Evolutionary conservation across 37 sponge, comb jelly and placozoan species (phyloP).

Genomic region (Cladorhizidae sp.): DNA sequence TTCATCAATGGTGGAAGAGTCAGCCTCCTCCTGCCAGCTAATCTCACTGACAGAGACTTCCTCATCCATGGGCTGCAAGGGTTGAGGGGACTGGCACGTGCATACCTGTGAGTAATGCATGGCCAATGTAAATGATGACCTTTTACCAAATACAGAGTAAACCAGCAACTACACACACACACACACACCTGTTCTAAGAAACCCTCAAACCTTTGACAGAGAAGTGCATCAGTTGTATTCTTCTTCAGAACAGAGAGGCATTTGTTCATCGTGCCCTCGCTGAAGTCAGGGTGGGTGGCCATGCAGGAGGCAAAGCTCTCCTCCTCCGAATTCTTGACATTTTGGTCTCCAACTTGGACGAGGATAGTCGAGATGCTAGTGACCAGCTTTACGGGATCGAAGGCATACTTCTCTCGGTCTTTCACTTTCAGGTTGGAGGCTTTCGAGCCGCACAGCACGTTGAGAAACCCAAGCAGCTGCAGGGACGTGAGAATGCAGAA

Average conservation of each 20-base stretch:
- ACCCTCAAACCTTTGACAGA: neutral
- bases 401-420: conserved; percentile 67
- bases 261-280: conserved; percentile 31
- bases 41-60: neutral
- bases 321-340: neutral
- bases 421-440: conserved; percentile 73
- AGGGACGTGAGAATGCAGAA: neutral
- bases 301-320: conserved; percentile 47
- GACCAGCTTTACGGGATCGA: conserved; percentile 65
- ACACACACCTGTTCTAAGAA: conserved; percentile 35
- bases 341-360: conserved; percentile 46
- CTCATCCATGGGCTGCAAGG: neutral
- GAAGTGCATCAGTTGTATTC: conserved; percentile 4
- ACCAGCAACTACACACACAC: neutral
- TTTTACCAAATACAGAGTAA: neutral
- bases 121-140: no score
- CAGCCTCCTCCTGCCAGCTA: conserved; percentile 35
- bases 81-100: neutral
- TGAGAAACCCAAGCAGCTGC: conserved; percentile 81
- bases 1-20: conserved; percentile 10
- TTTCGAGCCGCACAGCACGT: conserved; percentile 78
- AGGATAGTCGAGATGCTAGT: conserved; percentile 45
- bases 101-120: no score
- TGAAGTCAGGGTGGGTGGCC: conserved; percentile 75
- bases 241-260: conserved; percentile 44